These are phyloP conservation scores for Centropus unirufus DNA, from an alignment of 2,113 vertebrate species.

Conservation along the genomic window DNA sequence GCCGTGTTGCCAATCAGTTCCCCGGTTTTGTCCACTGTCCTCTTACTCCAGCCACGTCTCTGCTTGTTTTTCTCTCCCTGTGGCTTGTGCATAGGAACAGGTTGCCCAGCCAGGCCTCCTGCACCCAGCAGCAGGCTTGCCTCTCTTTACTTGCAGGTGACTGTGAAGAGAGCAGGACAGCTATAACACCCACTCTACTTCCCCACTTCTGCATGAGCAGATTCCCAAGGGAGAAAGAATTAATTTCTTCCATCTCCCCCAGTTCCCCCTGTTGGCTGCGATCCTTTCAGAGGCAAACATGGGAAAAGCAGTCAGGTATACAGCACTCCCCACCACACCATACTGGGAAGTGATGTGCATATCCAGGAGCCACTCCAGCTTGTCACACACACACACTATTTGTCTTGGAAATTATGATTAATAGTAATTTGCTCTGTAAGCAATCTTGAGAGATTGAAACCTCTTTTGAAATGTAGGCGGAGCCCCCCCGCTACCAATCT, in stretches of 20 bases:
- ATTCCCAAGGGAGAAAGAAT: background rate
- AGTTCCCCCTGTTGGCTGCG: background rate
- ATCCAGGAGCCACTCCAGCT: background rate
- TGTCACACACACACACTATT: rapidly evolving
- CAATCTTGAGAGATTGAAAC: background rate
- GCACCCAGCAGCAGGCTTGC: background rate
- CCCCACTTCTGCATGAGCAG: rapidly evolving
- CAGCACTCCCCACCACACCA: rapidly evolving
- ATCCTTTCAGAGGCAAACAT: background rate
- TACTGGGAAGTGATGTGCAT: background rate
- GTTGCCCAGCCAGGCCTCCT: background rate
- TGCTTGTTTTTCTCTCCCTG: background rate
- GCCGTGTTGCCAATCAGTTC: background rate
- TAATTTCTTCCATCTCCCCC: rapidly evolving
- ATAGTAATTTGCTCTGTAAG: background rate
- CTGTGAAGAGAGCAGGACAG: background rate
- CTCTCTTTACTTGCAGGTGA: background rate
- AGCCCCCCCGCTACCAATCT: background rate
- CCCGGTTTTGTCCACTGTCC: background rate
- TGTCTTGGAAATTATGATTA: background rate
- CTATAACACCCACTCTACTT: background rate
- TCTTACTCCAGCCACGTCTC: background rate
- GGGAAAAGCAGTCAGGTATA: background rate
- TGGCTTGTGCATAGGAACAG: background rate
- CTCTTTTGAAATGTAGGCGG: background rate